Evolutionary conservation across 1,140 invertebrate species (phyloP).

Genomic region (Cyclargus thomasi): DNA sequence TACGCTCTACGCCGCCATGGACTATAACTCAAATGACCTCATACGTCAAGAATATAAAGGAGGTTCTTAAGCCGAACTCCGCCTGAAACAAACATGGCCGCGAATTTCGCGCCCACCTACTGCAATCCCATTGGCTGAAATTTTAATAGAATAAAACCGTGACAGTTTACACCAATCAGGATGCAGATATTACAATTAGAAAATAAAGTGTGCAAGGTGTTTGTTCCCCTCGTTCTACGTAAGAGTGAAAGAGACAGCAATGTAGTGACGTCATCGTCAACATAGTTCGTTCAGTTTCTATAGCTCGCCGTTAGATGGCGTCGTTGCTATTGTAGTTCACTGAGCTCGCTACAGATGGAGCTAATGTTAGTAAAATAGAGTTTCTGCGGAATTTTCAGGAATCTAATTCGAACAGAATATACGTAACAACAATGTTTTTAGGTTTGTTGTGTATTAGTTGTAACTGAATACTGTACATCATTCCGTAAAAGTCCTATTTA

Average conservation of each 20-base stretch:
- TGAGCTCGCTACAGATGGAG: constrained; percentile 32
- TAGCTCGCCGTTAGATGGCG: constrained; percentile 47
- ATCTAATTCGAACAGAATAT: neutral
- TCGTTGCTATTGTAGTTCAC: constrained; percentile 36
- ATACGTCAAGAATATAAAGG: constrained; percentile 72
- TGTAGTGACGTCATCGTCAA: constrained; percentile 33
- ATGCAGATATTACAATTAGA: constrained; percentile 38
- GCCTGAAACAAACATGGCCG: constrained; percentile 67
- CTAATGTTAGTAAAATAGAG: constrained; percentile 24
- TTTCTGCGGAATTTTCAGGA: neutral
- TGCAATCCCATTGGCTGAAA: constrained; percentile 49
- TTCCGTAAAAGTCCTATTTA: too few relatives aligned
- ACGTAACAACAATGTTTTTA: neutral
- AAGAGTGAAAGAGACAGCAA: constrained; percentile 40
- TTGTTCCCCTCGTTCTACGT: constrained; percentile 43
- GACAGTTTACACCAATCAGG: constrained; percentile 57
- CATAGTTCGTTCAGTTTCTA: constrained; percentile 4
- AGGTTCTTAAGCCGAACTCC: constrained; percentile 56
- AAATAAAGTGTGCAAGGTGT: constrained; percentile 38
- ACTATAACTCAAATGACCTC: constrained; percentile 70
- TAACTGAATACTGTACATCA: too few relatives aligned
- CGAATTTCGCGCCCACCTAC: constrained; percentile 38
- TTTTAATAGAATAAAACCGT: constrained; percentile 38
- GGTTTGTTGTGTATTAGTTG: too few relatives aligned
- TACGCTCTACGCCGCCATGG: constrained; percentile 60